A percentile compares a stretch with the other conserved stretches of the same genome.
These are phyloP conservation scores for Globodera ellingtonae DNA, from an alignment of 1,140 invertebrate species.

Conservation along the genomic window DNA sequence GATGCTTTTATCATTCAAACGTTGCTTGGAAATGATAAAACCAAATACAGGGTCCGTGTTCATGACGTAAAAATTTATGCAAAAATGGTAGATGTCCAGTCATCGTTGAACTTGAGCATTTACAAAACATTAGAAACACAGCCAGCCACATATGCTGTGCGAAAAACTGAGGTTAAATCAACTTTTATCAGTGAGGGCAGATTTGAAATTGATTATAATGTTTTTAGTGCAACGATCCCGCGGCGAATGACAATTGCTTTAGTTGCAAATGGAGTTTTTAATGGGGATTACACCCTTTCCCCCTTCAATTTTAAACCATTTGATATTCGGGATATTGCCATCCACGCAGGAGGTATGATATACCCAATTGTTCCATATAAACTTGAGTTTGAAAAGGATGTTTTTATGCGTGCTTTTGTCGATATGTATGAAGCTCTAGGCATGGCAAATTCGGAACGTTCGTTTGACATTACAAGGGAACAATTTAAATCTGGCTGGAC, in stretches of 20 bases:
- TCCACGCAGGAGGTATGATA: slow-evolving; percentile 22
- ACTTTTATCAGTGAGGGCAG: slow-evolving; percentile 27
- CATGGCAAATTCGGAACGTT: slow-evolving; percentile 1
- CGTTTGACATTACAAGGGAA: slow-evolving; percentile 15
- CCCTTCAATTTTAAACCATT: slow-evolving; percentile 38
- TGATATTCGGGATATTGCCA: slow-evolving; percentile 22
- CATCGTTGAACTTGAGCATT: slow-evolving; percentile 36
- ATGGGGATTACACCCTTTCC: not conserved
- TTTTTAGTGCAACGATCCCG: slow-evolving; percentile 16
- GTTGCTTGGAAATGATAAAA: not conserved
- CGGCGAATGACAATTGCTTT: slow-evolving; percentile 29
- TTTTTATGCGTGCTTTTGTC: slow-evolving; percentile 33
- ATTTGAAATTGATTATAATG: slow-evolving; percentile 23
- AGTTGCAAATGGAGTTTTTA: slow-evolving; percentile 23
- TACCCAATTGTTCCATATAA: slow-evolving; percentile 31
- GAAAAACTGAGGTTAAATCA: slow-evolving; percentile 21
- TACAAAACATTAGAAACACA: slow-evolving; percentile 6
- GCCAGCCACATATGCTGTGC: not conserved
- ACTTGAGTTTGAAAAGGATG: slow-evolving; percentile 31
- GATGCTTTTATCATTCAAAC: slow-evolving; percentile 31
- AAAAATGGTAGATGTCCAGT: slow-evolving; percentile 29
- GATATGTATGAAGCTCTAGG: slow-evolving; percentile 32
- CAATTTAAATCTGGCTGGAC: slow-evolving; percentile 33
- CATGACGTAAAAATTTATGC: slow-evolving; percentile 23
- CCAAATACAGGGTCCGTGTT: slow-evolving; percentile 16